A percentile compares a stretch with the other conserved stretches of the same genome.
These are phyloP conservation scores for Ceyx margarethae DNA, from an alignment of 2,113 vertebrate species.

Conservation along the genomic window DNA sequence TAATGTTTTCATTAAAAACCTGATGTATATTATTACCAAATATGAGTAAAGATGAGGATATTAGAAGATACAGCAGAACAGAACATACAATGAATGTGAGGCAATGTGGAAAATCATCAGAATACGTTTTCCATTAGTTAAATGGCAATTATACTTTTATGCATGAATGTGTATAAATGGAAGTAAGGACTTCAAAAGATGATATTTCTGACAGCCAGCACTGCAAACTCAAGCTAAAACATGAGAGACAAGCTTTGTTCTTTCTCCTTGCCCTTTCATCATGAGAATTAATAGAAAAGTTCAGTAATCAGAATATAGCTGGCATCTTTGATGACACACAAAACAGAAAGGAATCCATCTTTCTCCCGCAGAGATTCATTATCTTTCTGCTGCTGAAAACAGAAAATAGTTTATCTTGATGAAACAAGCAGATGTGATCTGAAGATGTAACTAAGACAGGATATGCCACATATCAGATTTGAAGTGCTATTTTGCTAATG, in stretches of 20 bases:
- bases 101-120: constrained; percentile 11
- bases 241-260: not conserved
- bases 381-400: not conserved
- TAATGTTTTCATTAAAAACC: not conserved
- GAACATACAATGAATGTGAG: not conserved
- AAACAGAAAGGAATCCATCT: not conserved
- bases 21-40: constrained; percentile 4
- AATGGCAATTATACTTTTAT: constrained; percentile 8
- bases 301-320: not conserved
- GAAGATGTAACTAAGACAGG: not conserved
- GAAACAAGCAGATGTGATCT: not conserved
- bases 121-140: not conserved
- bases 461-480: not conserved
- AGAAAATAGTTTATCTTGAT: not conserved
- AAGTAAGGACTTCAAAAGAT: constrained; percentile 33
- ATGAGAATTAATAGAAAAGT: not conserved
- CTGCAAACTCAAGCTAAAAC: not conserved
- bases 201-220: not conserved
- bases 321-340: not conserved
- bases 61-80: not conserved
- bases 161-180: not conserved
- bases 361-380: not conserved
- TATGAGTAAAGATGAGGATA: not conserved
- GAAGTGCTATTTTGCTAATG: not conserved
- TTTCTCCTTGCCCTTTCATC: not conserved